Evolutionary conservation across 2,113 vertebrate genomes (phyloP).

Genomic region (Lophotis ruficrista): DNA sequence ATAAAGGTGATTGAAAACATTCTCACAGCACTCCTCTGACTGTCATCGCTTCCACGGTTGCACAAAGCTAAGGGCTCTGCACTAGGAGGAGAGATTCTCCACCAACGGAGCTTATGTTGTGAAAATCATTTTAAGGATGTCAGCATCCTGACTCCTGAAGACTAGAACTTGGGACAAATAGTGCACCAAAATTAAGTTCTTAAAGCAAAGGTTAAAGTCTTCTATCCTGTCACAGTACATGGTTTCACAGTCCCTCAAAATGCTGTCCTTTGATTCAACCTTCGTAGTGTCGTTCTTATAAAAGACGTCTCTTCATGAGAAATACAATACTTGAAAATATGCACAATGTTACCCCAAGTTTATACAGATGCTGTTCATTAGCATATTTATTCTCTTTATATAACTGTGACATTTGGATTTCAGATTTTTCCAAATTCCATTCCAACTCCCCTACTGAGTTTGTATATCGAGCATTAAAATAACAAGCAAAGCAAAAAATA

Average conservation of each 20-base stretch:
- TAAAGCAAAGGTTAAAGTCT: not conserved
- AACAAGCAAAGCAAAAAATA: not conserved
- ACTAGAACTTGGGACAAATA: not conserved
- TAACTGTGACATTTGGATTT: conserved; percentile 15
- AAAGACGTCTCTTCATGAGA: not conserved
- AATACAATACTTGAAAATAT: conserved; percentile 2
- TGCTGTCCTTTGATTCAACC: not conserved
- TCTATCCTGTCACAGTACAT: not conserved
- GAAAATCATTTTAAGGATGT: not conserved
- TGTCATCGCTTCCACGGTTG: not conserved
- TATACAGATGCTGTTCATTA: conserved; percentile 34
- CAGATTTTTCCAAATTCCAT: conserved; percentile 24
- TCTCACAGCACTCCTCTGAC: not conserved
- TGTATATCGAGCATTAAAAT: not conserved
- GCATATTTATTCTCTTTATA: not conserved
- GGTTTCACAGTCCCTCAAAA: not conserved
- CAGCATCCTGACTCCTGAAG: rapidly evolving
- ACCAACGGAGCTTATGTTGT: not conserved
- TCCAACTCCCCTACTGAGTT: not conserved
- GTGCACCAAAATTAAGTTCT: not conserved
- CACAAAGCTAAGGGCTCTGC: not conserved
- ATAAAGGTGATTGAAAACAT: not conserved
- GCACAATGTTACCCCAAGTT: not conserved
- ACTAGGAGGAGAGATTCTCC: not conserved
- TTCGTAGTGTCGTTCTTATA: not conserved